Evolutionary conservation across 2,888 invertebrate species (phyloP), one percentile per base, ranked within the genome.

Genomic region (Acanthococcus lagerstroemiae): DNA sequence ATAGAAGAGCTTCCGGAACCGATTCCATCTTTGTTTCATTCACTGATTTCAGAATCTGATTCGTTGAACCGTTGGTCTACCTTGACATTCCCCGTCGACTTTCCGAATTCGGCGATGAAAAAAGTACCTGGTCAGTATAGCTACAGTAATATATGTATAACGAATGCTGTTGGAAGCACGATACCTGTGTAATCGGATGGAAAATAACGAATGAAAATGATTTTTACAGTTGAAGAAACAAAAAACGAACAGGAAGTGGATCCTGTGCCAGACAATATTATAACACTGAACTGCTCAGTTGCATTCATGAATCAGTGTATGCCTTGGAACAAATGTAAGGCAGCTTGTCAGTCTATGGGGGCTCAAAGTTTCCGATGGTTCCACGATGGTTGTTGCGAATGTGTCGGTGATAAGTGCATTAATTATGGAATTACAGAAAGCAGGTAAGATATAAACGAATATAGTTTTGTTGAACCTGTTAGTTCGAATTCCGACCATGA

Each of bases 351-450:
- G 70, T 86, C 88, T 15, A 90, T 90, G 86, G 90, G 90, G 30
- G 85, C 90, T 0, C 83, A 85, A 57, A 86, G 85, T 73, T 91
- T 81, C 79, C 84, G 94, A 73, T 94, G 94, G 93, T 94, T 94
- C 78, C 91, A 93, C 76, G 90, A 93, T 74, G 93, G 93, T 1
- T 95, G 94, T 75, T 95, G 94, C 75, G 90, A 95, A 76, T 95
- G 94, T 75, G 84, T 94, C 57, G 93, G 93, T 1, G 84, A 86
- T 70, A 86, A 86, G 55, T 95, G 94, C 75, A 82, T 91, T 70
- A 90, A 90, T 75, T 93, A 91, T 76, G 95, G 94, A 1, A 86
- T 91, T 68, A 88, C 89, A 73, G 88, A 91, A 74, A 89, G 89
- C 79, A 84, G 87, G 82, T 87, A 71, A 68, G n/a, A n/a, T n/a